Evolutionary conservation across 92 coral and sea anemone species (phyloP), one percentile per base, ranked within the genome.

Genomic region (Muricea muricata): DNA sequence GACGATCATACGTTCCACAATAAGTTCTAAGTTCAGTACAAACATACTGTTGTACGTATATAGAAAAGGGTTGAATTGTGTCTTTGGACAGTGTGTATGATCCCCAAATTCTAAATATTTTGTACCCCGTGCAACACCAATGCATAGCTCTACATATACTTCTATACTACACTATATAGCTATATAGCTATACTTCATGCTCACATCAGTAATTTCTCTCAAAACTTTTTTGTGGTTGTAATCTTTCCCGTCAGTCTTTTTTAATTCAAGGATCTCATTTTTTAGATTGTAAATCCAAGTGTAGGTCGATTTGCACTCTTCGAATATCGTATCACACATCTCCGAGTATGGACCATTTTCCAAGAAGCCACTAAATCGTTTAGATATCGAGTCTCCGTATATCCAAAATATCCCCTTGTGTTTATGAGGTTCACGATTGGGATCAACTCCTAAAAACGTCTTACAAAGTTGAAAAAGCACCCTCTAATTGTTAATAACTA

Each of bases 241-340:
- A 79, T 95, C 95, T 47, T 77, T 73, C 33, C 88, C 94, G 74
- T 95, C 90, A n/a, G 50, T 93, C 95, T 74, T 91, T 91, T 21
- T 84, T 91, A 71, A 75, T 89, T 7, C 12, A 45, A 45, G 50
- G 6, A 13, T 17, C 20, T 13, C 60, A 56, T 91, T 90, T 73
- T 97, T 91, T 91, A 91, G 91, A 50, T 88, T 92, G 68, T 95
- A 95, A 25, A 95, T 88, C 97, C 98, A 95, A 86, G 92, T 90
- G 75, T 93, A 88, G 1, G 86, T 73, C 4, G 81, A 41, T 77
- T 79, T 82, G 63, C 98, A 95, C 20, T 83, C 75, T 25, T 70
- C 79, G 73, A 93, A 93, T n/a, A 75, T 88, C 65, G 30, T 76
- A 21, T 68, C 77, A 45, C 98, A 95, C 13, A 95, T 79, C 10